These are phyloP conservation scores for Drosophila heteroneura DNA, from an alignment of 2,888 invertebrate species.

Conservation along the genomic window DNA sequence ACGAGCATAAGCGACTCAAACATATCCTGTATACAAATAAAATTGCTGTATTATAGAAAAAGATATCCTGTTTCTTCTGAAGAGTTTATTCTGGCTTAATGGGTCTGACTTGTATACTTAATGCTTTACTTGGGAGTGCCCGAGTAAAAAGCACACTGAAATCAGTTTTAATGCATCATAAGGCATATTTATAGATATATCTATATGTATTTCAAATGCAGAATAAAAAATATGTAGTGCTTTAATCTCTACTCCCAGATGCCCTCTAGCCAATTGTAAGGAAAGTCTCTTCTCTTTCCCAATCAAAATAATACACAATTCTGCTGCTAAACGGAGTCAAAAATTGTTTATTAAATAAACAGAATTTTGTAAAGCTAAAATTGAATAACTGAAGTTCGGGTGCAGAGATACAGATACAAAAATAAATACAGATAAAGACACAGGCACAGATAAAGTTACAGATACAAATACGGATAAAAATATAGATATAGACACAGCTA, in stretches of 20 bases:
- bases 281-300: background rate
- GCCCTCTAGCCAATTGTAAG: background rate
- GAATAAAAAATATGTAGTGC: background rate
- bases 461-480: accelerated
- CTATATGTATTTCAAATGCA: background rate
- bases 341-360: too few species aligned
- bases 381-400: background rate
- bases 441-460: background rate
- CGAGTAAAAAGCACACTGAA: background rate
- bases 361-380: background rate
- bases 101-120: background rate
- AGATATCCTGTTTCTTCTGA: too few species aligned
- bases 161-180: background rate
- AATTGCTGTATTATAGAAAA: too few species aligned
- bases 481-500: background rate
- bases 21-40: constrained; percentile 9
- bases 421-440: background rate
- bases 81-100: too few species aligned
- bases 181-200: background rate
- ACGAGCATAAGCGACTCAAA: background rate
- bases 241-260: background rate
- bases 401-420: background rate
- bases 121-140: background rate
- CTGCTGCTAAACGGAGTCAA: too few species aligned
- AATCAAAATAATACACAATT: background rate